Base-by-base conservation (phyloP, 2,888 invertebrate genomes). In the Synanthedon tipuliformis region DNA sequence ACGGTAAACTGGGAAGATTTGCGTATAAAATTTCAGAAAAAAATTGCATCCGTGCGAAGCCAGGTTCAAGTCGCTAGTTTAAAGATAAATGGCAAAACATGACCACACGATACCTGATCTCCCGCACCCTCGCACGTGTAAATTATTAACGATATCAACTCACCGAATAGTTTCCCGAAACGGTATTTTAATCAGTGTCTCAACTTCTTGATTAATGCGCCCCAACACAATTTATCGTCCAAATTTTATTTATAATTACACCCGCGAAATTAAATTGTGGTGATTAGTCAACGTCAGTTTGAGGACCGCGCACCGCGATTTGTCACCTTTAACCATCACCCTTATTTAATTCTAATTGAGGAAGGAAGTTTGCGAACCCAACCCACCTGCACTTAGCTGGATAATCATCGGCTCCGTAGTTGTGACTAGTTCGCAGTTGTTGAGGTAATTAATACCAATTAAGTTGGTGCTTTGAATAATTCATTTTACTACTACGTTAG, bases 101-200 rank as follows among this genome's bases (percentile, higher is more conserved):
- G 34, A 16, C 16, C 49, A 49, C 16, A 18, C 49, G 18, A 49
- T 49, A 49, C 73, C 74, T 72, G 60, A 60, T 64, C 65, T 23
- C 69, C 59, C 65, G 69, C 66, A 70, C 66, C 73, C 34, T 71
- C 68, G 74, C 65, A 70, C 79, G 71, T 77, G 74, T 86, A 78
- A 83, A 86, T 86, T 84, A 87, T 87, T 80, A 83, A 87, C 86
- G 78, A 79, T 82, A 84, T 84, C 79, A 83, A 82, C 79, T 81
- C 75, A 68, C 73, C 76, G 69, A 87, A 88, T 88, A 88, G 88
- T 88, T 88, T 68, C 75, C 69, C 72, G 79, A 85, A 34, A 87
- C 85, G 81, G 84, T 78, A 81, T 88, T 88, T 88, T 88, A 88
- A 88, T 88, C 88, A 88, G 87, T 85, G 88, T 88, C 88, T 78